Conservation (phyloP, 2,888 invertebrate genomes). For the Patella caerulea region DNA sequence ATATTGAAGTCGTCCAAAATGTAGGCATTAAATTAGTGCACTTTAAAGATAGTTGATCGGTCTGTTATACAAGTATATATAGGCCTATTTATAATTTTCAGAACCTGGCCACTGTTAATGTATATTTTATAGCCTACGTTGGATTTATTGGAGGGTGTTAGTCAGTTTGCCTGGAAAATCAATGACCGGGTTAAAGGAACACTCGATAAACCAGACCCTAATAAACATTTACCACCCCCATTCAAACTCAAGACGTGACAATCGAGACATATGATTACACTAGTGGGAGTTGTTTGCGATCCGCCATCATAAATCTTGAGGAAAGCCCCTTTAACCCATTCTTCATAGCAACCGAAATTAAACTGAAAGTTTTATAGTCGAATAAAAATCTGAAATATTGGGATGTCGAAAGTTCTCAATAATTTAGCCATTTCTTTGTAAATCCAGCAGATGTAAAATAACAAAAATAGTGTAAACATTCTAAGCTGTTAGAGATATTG, state of each 20-base stretch:
- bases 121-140: too few species aligned
- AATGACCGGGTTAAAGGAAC: neutral
- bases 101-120: too few species aligned
- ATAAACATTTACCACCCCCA: neutral
- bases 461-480: too few species aligned
- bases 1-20: too few species aligned
- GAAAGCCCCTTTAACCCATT: neutral
- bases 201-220: neutral
- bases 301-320: neutral
- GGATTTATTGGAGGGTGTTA: too few species aligned
- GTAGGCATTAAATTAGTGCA: too few species aligned
- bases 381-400: neutral
- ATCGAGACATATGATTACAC: slow-evolving; percentile 1
- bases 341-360: neutral
- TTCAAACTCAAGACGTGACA: neutral
- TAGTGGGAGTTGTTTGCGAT: neutral
- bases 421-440: too few species aligned
- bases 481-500: too few species aligned
- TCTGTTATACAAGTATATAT: too few species aligned
- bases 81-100: too few species aligned
- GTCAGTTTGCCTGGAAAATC: neutral
- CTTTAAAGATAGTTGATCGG: too few species aligned
- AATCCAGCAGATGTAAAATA: too few species aligned
- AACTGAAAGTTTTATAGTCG: slow-evolving; percentile 1
- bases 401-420: neutral